Evolutionary conservation across 2,888 invertebrate genomes (phyloP), one percentile per base, ranked within the genome.

Genomic region (Eupelmus urozonus): DNA sequence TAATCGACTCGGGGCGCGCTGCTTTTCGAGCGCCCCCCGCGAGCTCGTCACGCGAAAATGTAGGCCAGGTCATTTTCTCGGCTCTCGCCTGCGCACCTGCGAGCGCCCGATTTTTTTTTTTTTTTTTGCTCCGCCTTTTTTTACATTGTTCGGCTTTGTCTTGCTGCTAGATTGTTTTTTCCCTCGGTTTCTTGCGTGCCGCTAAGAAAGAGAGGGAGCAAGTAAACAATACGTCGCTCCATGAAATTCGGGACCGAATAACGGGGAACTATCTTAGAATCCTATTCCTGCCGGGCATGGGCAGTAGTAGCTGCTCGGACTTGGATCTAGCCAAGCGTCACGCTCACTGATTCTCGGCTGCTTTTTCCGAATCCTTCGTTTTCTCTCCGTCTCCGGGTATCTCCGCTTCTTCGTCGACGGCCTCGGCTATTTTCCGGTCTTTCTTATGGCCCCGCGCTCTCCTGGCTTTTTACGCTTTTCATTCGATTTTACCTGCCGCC

Each of bases 51-150:
- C 13, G 66, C 25, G 23, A 1, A 65, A 45, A 73, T 73, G 65
- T 73, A 65, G 73, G 73, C 29, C 73, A 65, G 23, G 40, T 60
- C 23, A 42, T 45, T 55, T 65, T 55, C 57, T 73, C 49, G 5
- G 25, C 27, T 66, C 53, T 27, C 27, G 23, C 62, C 23, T 13
- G 59, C 59, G 29, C 59, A 49, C 23, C 42, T 59, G 60, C 53
- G 20, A 20, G 16, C 63, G 13, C 27, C 65, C n/a, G 27, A 27
- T 29, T 18, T 11, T 66, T 66, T 66, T 66, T 27, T 27, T 29
- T 18, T 11, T 66, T 66, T 66, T 66, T 27, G 11, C 16, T 27
- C 45, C 0, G 4, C 20, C 42, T 53, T 62, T 71, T 60, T 53
- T 18, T 45, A 16, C 25, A 18, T 45, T 11, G 5, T 42, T 27